phyloP scores from a whole-genome alignment of 2,113 vertebrate genomes.

The Meles meles region DNA sequence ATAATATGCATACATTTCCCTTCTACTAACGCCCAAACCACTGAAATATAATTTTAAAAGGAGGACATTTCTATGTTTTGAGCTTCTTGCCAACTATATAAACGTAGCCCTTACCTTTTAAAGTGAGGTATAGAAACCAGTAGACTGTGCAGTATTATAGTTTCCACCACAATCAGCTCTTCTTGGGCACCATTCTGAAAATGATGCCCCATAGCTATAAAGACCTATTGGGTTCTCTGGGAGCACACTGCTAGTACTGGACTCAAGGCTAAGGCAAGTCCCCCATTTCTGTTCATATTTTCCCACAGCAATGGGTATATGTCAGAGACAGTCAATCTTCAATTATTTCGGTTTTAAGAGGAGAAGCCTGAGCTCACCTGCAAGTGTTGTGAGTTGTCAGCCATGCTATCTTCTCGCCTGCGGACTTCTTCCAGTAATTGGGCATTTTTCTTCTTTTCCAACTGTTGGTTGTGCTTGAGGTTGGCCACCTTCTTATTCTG shows the following conservation, averaged over 20 bases:
- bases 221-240: neutral
- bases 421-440: slow-evolving; percentile 87
- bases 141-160: neutral
- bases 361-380: slow-evolving; percentile 85
- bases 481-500: slow-evolving; percentile 93
- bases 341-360: neutral
- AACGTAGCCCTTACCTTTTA: slow-evolving; percentile 38
- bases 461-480: slow-evolving; percentile 90
- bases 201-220: neutral
- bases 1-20: neutral
- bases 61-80: neutral
- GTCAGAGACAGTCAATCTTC: neutral
- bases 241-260: accelerated
- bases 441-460: slow-evolving; percentile 91
- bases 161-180: neutral
- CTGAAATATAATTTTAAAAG: neutral
- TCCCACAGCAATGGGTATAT: neutral
- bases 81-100: neutral
- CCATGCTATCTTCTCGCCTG: slow-evolving; percentile 86
- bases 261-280: neutral
- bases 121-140: neutral
- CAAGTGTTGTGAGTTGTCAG: slow-evolving; percentile 87
- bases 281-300: neutral
- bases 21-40: neutral
- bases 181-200: neutral